A percentile compares a stretch with the other conserved stretches of the same genome.
These are phyloP conservation scores for Micromys minutus DNA, from an alignment of 2,113 vertebrate species.

Conservation along the genomic window DNA sequence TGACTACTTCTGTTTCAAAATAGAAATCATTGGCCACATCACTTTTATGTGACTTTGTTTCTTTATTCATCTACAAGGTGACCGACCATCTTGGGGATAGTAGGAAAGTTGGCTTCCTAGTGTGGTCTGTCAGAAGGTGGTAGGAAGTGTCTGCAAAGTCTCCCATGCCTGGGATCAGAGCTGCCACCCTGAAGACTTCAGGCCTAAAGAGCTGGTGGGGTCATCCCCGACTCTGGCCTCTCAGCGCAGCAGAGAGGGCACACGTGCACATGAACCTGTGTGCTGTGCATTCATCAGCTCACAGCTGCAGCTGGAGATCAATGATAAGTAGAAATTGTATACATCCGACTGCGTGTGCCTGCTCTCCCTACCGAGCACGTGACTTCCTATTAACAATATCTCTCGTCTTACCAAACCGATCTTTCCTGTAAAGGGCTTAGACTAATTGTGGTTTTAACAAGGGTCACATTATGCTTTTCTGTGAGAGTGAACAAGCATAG, in stretches of 20 bases:
- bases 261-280: not conserved
- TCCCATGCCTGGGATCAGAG: not conserved
- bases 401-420: constrained; percentile 85
- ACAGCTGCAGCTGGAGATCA: constrained; percentile 68
- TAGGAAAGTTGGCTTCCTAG: not conserved
- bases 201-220: not conserved
- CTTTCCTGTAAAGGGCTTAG: constrained; percentile 92
- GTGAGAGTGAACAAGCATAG: constrained; percentile 75
- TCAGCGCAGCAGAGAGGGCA: not conserved
- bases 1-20: not conserved
- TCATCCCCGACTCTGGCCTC: not conserved
- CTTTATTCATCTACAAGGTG: not conserved
- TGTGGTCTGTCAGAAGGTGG: not conserved
- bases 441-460: constrained; percentile 89
- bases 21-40: not conserved
- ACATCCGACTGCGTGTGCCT: not conserved
- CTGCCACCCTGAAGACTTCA: not conserved
- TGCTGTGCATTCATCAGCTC: accelerated
- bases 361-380: constrained; percentile 77
- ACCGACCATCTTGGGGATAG: not conserved
- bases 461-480: constrained; percentile 83
- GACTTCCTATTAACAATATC: constrained; percentile 86
- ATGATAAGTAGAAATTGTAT: constrained; percentile 56
- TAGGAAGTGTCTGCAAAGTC: not conserved
- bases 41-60: not conserved